Evolutionary conservation across 1,140 invertebrate species (phyloP).

Genomic region (Elysia chlorotica): DNA sequence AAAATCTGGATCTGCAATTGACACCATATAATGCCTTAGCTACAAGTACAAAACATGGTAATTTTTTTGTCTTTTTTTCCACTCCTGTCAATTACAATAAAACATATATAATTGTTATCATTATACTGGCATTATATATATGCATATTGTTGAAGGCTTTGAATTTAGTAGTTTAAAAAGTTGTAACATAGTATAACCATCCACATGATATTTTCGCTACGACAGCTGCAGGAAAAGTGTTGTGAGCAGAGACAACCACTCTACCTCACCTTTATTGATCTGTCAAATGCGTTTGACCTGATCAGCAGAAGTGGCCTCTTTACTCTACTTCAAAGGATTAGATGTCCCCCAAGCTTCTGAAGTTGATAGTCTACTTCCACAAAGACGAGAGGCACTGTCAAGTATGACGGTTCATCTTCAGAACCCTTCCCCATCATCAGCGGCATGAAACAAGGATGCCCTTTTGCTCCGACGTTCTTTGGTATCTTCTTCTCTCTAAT

Average conservation of each 20-base stretch:
- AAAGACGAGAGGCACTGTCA: background rate
- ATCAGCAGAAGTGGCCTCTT: background rate
- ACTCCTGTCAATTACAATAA: too few relatives aligned
- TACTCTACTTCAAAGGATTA: background rate
- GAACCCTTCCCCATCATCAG: background rate
- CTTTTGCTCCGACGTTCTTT: background rate
- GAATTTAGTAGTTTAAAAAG: too few relatives aligned
- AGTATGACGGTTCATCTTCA: background rate
- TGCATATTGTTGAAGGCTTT: too few relatives aligned
- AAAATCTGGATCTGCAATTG: slow-evolving; percentile 94
- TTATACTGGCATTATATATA: too few relatives aligned
- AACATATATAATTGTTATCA: too few relatives aligned
- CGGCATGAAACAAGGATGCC: background rate
- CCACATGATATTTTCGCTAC: background rate
- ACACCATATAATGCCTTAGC: slow-evolving; percentile 94
- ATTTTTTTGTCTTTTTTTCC: too few relatives aligned
- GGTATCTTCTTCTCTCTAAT: background rate
- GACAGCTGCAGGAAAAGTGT: background rate
- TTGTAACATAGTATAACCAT: too few relatives aligned
- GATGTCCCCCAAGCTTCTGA: background rate
- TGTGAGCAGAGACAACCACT: background rate
- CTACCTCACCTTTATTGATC: background rate
- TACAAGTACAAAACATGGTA: slow-evolving; percentile 90
- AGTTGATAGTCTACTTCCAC: background rate
- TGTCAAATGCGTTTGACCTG: background rate